phyloP scores from a whole-genome alignment of 2,888 invertebrate species.

The Heliconius charithonia region DNA sequence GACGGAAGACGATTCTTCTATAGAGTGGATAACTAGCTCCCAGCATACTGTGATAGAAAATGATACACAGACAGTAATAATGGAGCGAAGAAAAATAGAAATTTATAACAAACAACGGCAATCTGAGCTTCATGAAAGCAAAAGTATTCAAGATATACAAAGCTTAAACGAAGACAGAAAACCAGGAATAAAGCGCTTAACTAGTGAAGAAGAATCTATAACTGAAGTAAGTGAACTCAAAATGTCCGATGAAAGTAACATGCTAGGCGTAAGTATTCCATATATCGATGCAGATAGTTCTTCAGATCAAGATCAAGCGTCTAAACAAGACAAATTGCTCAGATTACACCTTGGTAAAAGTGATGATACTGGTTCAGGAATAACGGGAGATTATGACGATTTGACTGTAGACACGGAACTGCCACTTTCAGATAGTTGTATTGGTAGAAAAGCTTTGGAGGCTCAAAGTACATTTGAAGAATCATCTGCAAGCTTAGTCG shows the following conservation, averaged over 20 bases:
- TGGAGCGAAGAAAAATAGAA: slow-evolving; percentile 85
- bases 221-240: slow-evolving; percentile 86
- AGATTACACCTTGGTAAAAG: slow-evolving; percentile 81
- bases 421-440: slow-evolving; percentile 77
- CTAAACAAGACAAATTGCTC: slow-evolving; percentile 59
- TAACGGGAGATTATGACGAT: slow-evolving; percentile 87
- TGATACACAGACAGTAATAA: slow-evolving; percentile 85
- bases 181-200: slow-evolving; percentile 79
- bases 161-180: slow-evolving; percentile 68
- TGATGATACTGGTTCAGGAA: slow-evolving; percentile 88
- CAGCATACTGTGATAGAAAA: slow-evolving; percentile 77
- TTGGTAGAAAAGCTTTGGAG: slow-evolving; percentile 67
- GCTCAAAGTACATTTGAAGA: slow-evolving; percentile 85
- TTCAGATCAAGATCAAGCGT: slow-evolving; percentile 74
- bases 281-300: slow-evolving; percentile 83
- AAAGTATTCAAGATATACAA: slow-evolving; percentile 69
- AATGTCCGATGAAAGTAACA: slow-evolving; percentile 78
- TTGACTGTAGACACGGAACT: slow-evolving; percentile 85
- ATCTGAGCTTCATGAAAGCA: slow-evolving; percentile 74
- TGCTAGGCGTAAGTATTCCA: slow-evolving; percentile 78
- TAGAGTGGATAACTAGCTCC: slow-evolving; percentile 77
- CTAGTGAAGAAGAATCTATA: slow-evolving; percentile 87
- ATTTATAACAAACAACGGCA: slow-evolving; percentile 83
- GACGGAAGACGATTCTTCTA: slow-evolving; percentile 78
- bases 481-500: slow-evolving; percentile 80